Evolutionary conservation across 1,140 invertebrate species (phyloP), one percentile per base, ranked within the genome.

Genomic region (Streblospio benedicti): DNA sequence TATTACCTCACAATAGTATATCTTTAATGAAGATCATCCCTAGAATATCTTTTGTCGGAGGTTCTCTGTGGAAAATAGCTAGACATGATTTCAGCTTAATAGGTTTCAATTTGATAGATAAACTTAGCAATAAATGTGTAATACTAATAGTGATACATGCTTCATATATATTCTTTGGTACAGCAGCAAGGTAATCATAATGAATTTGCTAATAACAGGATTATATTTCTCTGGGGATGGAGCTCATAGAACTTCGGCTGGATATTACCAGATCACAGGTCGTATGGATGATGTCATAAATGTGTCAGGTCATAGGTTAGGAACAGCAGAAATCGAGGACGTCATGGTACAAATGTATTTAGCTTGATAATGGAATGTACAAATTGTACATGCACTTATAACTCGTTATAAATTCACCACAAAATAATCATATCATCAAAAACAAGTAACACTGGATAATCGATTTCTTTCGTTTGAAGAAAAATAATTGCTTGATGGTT

Each of bases 311-410:
- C 77, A 78, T 57, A 63, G 75, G 57, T 67, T 82, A 12, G 80
- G 80, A n/a, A 82, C 80, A 5, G 81, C 81, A 14, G 81, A 82
- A 68, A 73, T 82, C 18, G 81, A 82, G 60, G 73, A 79, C 70
- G 75, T 71, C 27, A 62, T 81, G 63, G 80, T 80, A n/a, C n/a
- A 67, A 66, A 66, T 32, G 9, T 2, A 16, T 12, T 2, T n/a
- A n/a, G n/a, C n/a, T 62, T 0, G 50, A 38, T 20, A 16, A 4
- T 25, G 9, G 31, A 0, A 2, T 23, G 20, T 12, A 14, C 9
- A 23, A 14, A 23, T 14, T 51, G 52, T 12, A 44, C 12, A 38
- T 23, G 30, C 33, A 44, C 12, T n/a, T n/a, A n/a, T n/a, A 54
- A 25, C 12, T 12, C 6, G 14, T 45, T 45, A 12, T 43, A 43